phyloP scores from a whole-genome alignment of 2,113 vertebrate species.

The Lycaon pictus region DNA sequence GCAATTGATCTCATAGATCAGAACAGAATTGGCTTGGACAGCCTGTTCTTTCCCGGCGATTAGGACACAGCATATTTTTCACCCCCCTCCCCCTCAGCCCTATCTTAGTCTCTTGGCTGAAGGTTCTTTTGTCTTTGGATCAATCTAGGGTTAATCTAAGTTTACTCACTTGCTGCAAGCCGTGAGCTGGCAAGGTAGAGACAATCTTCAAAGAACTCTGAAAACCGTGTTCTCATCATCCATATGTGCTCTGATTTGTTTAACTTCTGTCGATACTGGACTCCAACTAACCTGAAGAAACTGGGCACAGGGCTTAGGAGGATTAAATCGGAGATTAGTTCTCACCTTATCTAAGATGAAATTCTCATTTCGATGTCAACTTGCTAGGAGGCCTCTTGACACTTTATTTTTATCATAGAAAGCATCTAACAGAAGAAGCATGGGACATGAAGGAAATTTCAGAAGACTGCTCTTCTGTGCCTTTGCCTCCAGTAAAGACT shows the following conservation, averaged over 20 bases:
- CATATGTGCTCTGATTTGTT: slow-evolving; percentile 66
- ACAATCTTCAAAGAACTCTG: slow-evolving; percentile 62
- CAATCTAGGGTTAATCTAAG: slow-evolving; percentile 78
- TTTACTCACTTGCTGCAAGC: slow-evolving; percentile 66
- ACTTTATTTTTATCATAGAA: slow-evolving; percentile 43
- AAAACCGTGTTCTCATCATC: slow-evolving; percentile 5
- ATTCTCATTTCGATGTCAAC: slow-evolving; percentile 58
- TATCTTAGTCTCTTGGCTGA: slow-evolving; percentile 62
- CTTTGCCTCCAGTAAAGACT: not conserved
- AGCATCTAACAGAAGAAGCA: not conserved
- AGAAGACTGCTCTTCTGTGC: not conserved
- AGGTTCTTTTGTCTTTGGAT: slow-evolving; percentile 76
- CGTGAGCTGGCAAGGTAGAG: slow-evolving; percentile 55
- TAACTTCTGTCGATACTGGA: slow-evolving; percentile 70
- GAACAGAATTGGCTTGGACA: slow-evolving; percentile 82
- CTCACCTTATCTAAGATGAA: slow-evolving; percentile 47
- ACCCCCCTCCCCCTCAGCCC: not conserved
- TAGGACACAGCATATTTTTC: slow-evolving; percentile 79
- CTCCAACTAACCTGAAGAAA: slow-evolving; percentile 43
- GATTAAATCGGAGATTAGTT: slow-evolving; percentile 70
- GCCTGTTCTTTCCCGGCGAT: slow-evolving; percentile 82
- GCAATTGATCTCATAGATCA: slow-evolving; percentile 81
- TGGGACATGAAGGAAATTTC: slow-evolving; percentile 25
- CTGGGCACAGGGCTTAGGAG: slow-evolving; percentile 46
- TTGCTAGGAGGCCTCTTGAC: slow-evolving; percentile 27